A percentile compares a stretch with the other conserved stretches of the same genome.
Evolutionary conservation across 2,797 vertebrate species (phyloP).

Genomic region (Hyperoplus immaculatus): DNA sequence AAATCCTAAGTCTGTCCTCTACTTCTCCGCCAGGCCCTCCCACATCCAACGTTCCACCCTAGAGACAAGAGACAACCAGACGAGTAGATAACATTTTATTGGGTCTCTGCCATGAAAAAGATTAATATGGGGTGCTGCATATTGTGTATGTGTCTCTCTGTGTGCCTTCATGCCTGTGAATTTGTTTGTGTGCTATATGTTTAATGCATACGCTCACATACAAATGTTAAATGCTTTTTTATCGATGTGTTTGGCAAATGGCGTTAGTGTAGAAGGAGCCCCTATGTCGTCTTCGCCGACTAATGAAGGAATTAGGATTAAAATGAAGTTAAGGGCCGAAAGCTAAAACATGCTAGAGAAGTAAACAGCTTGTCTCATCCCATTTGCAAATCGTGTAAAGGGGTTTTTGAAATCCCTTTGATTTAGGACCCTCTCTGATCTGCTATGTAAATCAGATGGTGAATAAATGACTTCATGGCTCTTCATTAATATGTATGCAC

Average conservation of each 20-base stretch:
- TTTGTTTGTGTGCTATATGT: constrained; percentile 30
- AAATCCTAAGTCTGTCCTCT: constrained; percentile 59
- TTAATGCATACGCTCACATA: constrained; percentile 49
- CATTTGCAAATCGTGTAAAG: constrained; percentile 79
- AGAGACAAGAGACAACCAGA: constrained; percentile 54
- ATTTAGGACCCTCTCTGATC: constrained; percentile 64
- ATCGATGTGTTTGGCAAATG: constrained; percentile 66
- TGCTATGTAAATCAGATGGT: constrained; percentile 78
- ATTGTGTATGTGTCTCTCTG: constrained; percentile 38
- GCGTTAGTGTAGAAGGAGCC: constrained; percentile 57
- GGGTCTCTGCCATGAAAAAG: constrained; percentile 48
- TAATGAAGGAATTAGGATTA: constrained; percentile 84
- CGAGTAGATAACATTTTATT: constrained; percentile 65
- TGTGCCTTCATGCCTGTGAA: constrained; percentile 27
- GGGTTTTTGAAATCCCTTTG: constrained; percentile 78
- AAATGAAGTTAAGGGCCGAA: constrained; percentile 76
- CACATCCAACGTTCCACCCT: constrained; percentile 46
- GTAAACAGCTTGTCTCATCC: constrained; percentile 79
- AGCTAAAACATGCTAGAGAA: constrained; percentile 73
- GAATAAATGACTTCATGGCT: constrained; percentile 76
- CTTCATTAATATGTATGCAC: constrained; percentile 81
- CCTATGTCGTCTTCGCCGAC: constrained; percentile 55
- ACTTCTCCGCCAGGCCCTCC: constrained; percentile 42
- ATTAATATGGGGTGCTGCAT: constrained; percentile 52
- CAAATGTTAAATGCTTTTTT: constrained; percentile 54